Evolutionary conservation across 2,888 invertebrate genomes (phyloP), one percentile per base, ranked within the genome.

Genomic region (Harmothoe impar): DNA sequence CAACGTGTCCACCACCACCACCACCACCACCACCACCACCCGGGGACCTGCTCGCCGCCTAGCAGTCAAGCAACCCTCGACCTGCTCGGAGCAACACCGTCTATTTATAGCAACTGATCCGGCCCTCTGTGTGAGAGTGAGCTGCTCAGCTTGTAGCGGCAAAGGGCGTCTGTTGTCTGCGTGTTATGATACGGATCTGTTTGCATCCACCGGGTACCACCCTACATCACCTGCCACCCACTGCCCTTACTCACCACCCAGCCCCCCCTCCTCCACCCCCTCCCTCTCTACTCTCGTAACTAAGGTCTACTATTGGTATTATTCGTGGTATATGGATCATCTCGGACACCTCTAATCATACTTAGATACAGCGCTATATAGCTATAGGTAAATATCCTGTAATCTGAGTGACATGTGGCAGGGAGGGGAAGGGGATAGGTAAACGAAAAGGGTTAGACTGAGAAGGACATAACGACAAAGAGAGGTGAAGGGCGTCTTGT

Each of bases 81-180:
- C 23, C n/a, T 20, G 62, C 20, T n/a, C 3, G 29, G 7, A 25
- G 31, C 72, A 72, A 17, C 31, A 29, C 29, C 15, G 25, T 15
- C 72, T 72, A 29, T 72, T 29, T 72, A 15, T 72, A 62, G 72
- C 29, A 72, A 25, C 72, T 72, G 72, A 62, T 72, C 72, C 20
- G 62, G 20, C 72, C 43, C 43, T 43, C 43, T 29, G 31, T 72
- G 72, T 72, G 72, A 72, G 72, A 72, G 72, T 25, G 25, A 25
- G n/a, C 25, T 25, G 29, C 72, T 25, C 29, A 5, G 72, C 29
- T 20, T 25, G 43, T 43, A 43, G 43, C 43, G 43, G 43, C 3
- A 12, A 72, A 72, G 72, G 72, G 31, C 72, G 15, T 72, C 72
- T 72, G 72, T 72, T 72, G 25, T 72, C 72, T 72, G 72, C 29